Evolutionary conservation across 2,888 invertebrate species (phyloP).

Genomic region (Synanthedon tipuliformis): DNA sequence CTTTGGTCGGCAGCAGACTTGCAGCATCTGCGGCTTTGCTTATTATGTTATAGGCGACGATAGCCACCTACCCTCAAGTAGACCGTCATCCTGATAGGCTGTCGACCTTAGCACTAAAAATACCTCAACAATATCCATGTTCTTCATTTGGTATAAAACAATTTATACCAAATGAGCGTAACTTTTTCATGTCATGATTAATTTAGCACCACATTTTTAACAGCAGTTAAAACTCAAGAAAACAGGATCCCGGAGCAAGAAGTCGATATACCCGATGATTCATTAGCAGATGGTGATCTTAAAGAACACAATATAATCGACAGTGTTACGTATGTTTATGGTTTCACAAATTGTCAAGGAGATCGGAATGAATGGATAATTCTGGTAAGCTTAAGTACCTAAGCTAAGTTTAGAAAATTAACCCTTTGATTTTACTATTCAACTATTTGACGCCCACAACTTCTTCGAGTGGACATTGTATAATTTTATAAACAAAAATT

Average conservation of each 20-base stretch:
- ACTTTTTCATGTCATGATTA: too few relatives aligned
- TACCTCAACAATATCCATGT: too few relatives aligned
- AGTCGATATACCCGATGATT: constrained; percentile 72
- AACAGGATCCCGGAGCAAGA: constrained; percentile 51
- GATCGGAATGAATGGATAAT: constrained; percentile 60
- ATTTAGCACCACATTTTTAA: too few relatives aligned
- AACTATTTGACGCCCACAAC: too few relatives aligned
- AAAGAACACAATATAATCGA: constrained; percentile 79
- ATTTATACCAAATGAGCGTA: too few relatives aligned
- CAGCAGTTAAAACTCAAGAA: constrained; percentile 31
- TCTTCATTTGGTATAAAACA: too few relatives aligned
- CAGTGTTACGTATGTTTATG: constrained; percentile 79
- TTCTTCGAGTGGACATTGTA: not conserved
- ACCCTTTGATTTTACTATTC: not conserved
- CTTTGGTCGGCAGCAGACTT: not conserved
- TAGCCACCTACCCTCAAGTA: too few relatives aligned
- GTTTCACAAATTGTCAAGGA: constrained; percentile 64
- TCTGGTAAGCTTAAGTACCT: constrained; percentile 36
- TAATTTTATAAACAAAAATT: not conserved
- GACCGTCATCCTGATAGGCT: too few relatives aligned
- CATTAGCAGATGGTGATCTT: constrained; percentile 74
- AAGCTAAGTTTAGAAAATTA: not conserved
- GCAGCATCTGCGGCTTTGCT: not conserved
- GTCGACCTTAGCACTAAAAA: too few relatives aligned
- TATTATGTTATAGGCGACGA: too few relatives aligned